Evolutionary conservation across 2,113 vertebrate genomes (phyloP), one percentile per base, ranked within the genome.

Genomic region (Periophthalmodon schlosseri): DNA sequence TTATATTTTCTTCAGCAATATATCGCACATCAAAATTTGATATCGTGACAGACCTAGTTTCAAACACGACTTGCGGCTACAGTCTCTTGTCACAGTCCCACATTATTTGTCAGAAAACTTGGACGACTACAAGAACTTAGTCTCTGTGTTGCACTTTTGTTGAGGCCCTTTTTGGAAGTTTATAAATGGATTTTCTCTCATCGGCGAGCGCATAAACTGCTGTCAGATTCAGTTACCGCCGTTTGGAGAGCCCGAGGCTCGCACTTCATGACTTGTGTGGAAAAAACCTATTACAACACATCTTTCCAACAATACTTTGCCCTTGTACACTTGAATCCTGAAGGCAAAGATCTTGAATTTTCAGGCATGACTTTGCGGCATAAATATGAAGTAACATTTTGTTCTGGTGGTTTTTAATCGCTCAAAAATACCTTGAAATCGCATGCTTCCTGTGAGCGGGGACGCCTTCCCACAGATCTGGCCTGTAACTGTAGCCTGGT

Each of bases 271-370:
- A 50, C 69, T 65, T 34, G 24, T 75, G 72, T 77, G 81, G 14
- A 72, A 80, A 87, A 64, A 82, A 71, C 33, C 76, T 79, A 14
- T 58, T 58, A 28, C 57, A 24, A 58, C 57, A 68, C 67, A 64
- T 39, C 58, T 11, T 73, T 88, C 80, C 78, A 86, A 82, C 84
- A 69, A 76, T 75, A 71, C 47, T 80, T 70, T 73, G 69, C 78
- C 75, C 77, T 66, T 8, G 74, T 84, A 76, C 60, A 28, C 1
- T 1, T 1, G 28, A 61, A 49, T 21, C 58, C 2, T 7, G 50
- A 56, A 33, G 69, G 74, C 50, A 58, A 36, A 67, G 21, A 72
- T 64, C 67, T 60, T 18, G 28, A 10, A 64, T 49, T 74, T 78
- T 50, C 64, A 70, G 15, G 52, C 72, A 79, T 72, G 75, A 84